Evolutionary conservation across 2,888 invertebrate species (phyloP).

Genomic region (Andrena bicolor): DNA sequence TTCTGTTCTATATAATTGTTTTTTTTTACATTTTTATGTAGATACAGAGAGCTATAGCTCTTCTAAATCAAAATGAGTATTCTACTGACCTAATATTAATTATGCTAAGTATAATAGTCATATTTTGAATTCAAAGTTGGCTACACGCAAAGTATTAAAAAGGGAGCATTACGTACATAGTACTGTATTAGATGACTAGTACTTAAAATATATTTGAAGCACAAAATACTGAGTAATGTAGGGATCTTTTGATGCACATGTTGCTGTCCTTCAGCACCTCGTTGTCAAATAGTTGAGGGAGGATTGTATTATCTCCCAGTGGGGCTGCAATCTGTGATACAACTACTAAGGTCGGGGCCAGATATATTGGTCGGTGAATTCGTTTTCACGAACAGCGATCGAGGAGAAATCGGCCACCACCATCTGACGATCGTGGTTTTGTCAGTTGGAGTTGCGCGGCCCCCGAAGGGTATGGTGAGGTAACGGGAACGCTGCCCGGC

Average conservation of each 20-base stretch:
- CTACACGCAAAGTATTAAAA: slow-evolving; percentile 6
- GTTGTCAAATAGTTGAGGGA: slow-evolving; percentile 64
- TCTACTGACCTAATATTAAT: slow-evolving; percentile 3
- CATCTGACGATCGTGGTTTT: too few relatives aligned
- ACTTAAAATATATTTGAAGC: slow-evolving; percentile 42
- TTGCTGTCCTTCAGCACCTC: slow-evolving; percentile 43
- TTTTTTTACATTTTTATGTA: slow-evolving; percentile 44
- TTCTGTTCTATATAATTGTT: slow-evolving; percentile 10
- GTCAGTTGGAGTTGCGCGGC: too few relatives aligned
- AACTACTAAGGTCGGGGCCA: slow-evolving; percentile 41
- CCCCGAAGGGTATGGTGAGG: too few relatives aligned
- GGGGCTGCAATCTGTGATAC: slow-evolving; percentile 74
- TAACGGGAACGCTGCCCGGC: too few relatives aligned
- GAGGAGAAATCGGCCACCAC: too few relatives aligned
- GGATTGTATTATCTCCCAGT: slow-evolving; percentile 55
- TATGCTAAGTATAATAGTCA: slow-evolving; percentile 7
- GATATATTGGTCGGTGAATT: too few relatives aligned
- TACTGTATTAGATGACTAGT: slow-evolving; percentile 20
- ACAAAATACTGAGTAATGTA: slow-evolving; percentile 61
- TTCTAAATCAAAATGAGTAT: slow-evolving; percentile 15
- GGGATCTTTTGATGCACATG: slow-evolving; percentile 57
- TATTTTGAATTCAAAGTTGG: slow-evolving; percentile 6
- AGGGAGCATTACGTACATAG: slow-evolving; percentile 19
- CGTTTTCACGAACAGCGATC: too few relatives aligned
- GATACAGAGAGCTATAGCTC: slow-evolving; percentile 24